Base-by-base conservation (phyloP, 1,140 invertebrate species). In the Musca domestica region DNA sequence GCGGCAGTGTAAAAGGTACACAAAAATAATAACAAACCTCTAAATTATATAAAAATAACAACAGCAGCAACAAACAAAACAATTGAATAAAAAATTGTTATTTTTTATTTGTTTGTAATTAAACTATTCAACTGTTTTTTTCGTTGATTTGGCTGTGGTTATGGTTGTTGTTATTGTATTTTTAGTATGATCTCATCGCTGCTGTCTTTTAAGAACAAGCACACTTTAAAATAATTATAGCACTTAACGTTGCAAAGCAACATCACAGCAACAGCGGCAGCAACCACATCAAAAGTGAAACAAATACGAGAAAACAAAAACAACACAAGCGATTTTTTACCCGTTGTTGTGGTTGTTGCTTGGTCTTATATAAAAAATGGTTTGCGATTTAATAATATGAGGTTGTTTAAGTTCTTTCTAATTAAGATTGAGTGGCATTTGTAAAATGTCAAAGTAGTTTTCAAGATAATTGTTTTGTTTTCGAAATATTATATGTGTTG, bases 391-490 rank as follows among this genome's bases (percentile, higher is more conserved):
- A 15, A 34, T 30, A 61, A 61, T n/a, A 61, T 61, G 56, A 61
- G 56, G 56, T 61, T 61, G 56, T 61, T 61, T 61, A 61, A 20
- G 56, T 61, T 61, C 56, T 61, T 61, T 61, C 27, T 61, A 61
- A 61, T 61, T 61, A 61, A 61, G 56, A 61, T 61, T 61, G 56
- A 61, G 56, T 61, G 56, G 56, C 56, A 61, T 61, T 61, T 61
- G 56, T 61, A 61, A 61, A 61, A 61, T 61, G 56, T 61, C 56
- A 61, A 61, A 61, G 56, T 61, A 61, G 56, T 41, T 61, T 61
- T 61, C 27, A 61, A 61, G 56, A 61, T 61, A 61, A 61, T 61
- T 61, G 56, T 61, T 61, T 61, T 34, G 56, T 61, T 61, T 61
- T 58, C 6, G 27, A 61, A 34, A 34, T 19, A 41, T 20, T 41